Evolutionary conservation across 2,113 vertebrate species (phyloP).

Genomic region (Xiphophorus maculatus): DNA sequence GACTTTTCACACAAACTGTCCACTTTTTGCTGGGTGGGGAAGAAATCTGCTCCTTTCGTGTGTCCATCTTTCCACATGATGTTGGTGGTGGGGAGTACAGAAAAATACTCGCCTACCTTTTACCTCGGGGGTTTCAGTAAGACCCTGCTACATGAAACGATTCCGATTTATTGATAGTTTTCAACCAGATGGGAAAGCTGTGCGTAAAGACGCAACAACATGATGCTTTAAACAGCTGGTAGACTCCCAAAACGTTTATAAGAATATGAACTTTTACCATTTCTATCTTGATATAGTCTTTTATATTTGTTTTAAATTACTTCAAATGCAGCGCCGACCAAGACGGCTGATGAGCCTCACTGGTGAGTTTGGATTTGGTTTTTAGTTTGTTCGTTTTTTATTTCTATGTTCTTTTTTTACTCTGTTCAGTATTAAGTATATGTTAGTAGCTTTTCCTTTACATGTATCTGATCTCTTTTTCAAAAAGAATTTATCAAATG

Average conservation of each 20-base stretch:
- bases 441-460: no score
- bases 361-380: conserved; percentile 58
- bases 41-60: conserved; percentile 66
- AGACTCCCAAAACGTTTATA: conserved; percentile 15
- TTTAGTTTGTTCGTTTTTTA: no score
- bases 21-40: conserved; percentile 64
- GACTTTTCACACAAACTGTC: conserved; percentile 92
- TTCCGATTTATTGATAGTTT: conserved; percentile 63
- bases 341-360: conserved; percentile 42
- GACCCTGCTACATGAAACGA: conserved; percentile 73
- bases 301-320: conserved; percentile 23
- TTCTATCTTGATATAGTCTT: conserved; percentile 6
- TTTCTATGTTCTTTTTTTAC: conserved; percentile 18
- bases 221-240: background rate
- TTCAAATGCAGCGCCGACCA: conserved; percentile 35
- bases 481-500: background rate
- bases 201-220: conserved; percentile 52
- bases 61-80: conserved; percentile 81
- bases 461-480: background rate
- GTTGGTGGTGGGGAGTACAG: conserved; percentile 56
- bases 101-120: conserved; percentile 41
- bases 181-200: conserved; percentile 29
- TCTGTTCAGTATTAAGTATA: background rate
- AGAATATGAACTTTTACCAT: conserved; percentile 30
- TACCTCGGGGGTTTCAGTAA: conserved; percentile 72